Base-by-base conservation (phyloP, 2,797 vertebrate species). In the Erithacus rubecula region DNA sequence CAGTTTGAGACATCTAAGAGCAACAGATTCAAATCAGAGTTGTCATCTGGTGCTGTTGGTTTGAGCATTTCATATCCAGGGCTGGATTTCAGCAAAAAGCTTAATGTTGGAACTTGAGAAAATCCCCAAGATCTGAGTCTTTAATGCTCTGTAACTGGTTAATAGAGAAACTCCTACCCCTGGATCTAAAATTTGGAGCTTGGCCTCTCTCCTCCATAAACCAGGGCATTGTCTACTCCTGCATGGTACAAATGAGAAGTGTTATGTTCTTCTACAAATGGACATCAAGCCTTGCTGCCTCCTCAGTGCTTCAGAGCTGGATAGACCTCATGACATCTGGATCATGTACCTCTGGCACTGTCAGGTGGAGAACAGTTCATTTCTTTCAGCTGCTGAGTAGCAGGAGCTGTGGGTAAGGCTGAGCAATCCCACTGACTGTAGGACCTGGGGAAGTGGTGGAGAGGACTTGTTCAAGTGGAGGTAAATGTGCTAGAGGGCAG, bases 11-110 rank as follows among this genome's bases (percentile, higher is more conserved):
- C 19, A 34, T 68, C 19, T 67, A 41, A 59, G 53, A 90, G 63
- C 15, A 72, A 58, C 4, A 55, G 18, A 55, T 67, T 80, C 15
- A 87, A 47, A 80, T 71, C 52, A 68, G 44, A 83, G 51, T 7
- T 86, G 69, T 51, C 6, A 4, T 68, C 76, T 74, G 17, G 51
- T 58, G 26, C 59, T 23, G 11, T 29, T 29, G 10, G 18, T 68
- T 68, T 90, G 43, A 75, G 27, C 41, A 51, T 84, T 90, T 95
- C n/a, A 43, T 62, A 83, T 83, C 20, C 74, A 82, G 30, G 11
- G 64, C 12, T 39, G 30, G 21, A 80, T 84, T 64, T 72, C 51
- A 43, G 18, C 1, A 2, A 56, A 89, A 79, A 89, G 23, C 34
- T 46, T 34, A 41, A 53, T 36, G 11, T 19, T 77, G 34, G 41